Evolutionary conservation across 2,888 invertebrate genomes (phyloP), one percentile per base, ranked within the genome.

Genomic region (Epinotia demarniana): DNA sequence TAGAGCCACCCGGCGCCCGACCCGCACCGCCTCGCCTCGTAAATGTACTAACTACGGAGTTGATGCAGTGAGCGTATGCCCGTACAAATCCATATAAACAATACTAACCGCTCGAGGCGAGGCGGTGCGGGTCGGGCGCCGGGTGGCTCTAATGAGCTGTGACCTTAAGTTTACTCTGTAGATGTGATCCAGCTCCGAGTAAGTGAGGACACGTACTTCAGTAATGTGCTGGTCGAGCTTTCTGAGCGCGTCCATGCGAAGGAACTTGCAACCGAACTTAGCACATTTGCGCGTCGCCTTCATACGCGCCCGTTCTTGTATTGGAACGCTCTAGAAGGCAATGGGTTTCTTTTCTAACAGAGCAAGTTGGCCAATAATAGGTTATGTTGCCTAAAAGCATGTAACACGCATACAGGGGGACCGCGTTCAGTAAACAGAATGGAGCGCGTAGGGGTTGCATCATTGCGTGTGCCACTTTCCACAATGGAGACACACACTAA

Each of bases 281-380:
- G 96, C 95, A 87, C 97, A 97, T 88, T 97, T 97, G 88, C 97
- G 97, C 69, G 96, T 96, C 60, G 97, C 96, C 90, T 97, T 98
- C 62, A 96, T 97, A 90, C 97, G 97, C 76, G 97, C 97, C 83
- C 97, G 95, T 91, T 98, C 97, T 92, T 97, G 97, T 83, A 97
- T 97, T 79, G 97, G 96, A 76, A 96, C 97, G 85, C 95, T 96
- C 93, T 96, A 92, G 67, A 80, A 76, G 19, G 57, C 18, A 57
- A 67, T 57, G 33, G 12, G 33, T 57, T 67, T 55, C n/a, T 33
- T 27, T 64, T 64, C 64, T 64, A 64, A 49, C 64, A 23, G 46
- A 49, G 19, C 49, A 80, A 75, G 78, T 79, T 72, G 79, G 77
- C 73, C 81, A 82, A 77, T 81, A 78, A 77, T 85, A 80, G 92